These are phyloP conservation scores for Rhinoraja longicauda DNA, from an alignment of 2,797 vertebrate genomes.

Conservation along the genomic window DNA sequence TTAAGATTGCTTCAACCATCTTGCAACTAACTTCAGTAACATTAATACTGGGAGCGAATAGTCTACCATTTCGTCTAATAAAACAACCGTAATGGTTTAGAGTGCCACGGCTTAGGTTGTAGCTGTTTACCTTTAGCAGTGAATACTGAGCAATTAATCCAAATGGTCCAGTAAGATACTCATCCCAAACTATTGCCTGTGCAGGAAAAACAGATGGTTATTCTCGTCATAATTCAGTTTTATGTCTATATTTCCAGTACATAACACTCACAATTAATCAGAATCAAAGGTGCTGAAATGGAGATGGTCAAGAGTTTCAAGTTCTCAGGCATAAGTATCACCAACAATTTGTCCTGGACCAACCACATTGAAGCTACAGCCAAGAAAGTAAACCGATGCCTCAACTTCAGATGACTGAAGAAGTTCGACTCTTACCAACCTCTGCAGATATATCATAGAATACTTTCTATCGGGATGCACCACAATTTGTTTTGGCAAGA, in stretches of 20 bases:
- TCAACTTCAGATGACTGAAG: too few species aligned
- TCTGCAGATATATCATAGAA: too few species aligned
- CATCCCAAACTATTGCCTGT: conserved; percentile 96
- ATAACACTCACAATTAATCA: background rate
- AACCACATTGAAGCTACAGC: too few species aligned
- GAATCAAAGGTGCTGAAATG: too few species aligned
- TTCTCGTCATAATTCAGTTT: background rate
- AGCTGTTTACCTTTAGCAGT: conserved; percentile 75
- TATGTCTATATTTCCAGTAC: background rate
- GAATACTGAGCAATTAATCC: conserved; percentile 96
- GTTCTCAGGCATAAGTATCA: too few species aligned
- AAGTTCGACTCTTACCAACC: too few species aligned
- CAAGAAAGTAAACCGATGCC: too few species aligned
- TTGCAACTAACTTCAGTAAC: background rate
- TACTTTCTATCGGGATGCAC: too few species aligned
- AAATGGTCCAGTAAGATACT: conserved; percentile 91
- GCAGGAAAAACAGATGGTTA: conserved; percentile 36
- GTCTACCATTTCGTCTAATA: background rate
- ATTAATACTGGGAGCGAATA: too few species aligned
- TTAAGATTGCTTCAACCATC: background rate
- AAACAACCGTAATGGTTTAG: background rate
- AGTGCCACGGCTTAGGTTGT: background rate
- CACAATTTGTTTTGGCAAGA: too few species aligned
- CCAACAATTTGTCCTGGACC: too few species aligned
- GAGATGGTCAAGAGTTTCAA: too few species aligned